phyloP scores from a whole-genome alignment of 2,888 invertebrate species.

The Eilema griseolum region DNA sequence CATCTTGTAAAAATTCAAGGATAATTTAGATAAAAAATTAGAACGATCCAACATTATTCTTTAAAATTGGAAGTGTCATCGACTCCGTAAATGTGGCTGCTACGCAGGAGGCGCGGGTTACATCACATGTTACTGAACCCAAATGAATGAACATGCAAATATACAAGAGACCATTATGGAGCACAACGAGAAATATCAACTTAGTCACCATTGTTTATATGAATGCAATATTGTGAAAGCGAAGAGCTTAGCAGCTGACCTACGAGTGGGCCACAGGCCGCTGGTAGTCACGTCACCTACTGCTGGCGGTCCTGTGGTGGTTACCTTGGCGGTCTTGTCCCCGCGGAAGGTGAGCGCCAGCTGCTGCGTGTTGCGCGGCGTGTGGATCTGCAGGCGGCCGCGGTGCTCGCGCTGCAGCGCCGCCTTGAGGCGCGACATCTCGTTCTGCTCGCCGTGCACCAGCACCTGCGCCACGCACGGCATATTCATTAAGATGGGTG shows the following conservation, averaged over 20 bases:
- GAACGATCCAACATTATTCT: slow-evolving; percentile 11
- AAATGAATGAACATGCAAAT: slow-evolving; percentile 30
- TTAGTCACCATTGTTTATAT: slow-evolving; percentile 15
- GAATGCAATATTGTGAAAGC: slow-evolving; percentile 11
- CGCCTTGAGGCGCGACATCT: slow-evolving; percentile 98
- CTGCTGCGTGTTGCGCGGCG: slow-evolving; percentile 97
- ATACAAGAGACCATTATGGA: slow-evolving; percentile 40
- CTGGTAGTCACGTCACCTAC: no score
- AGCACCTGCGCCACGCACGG: slow-evolving; percentile 87
- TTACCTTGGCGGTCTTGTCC: slow-evolving; percentile 98
- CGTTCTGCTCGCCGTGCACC: slow-evolving; percentile 99
- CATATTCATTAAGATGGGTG: no score
- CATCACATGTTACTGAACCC: slow-evolving; percentile 27
- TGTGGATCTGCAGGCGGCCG: slow-evolving; percentile 96
- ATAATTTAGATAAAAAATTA: neutral
- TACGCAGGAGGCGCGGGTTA: no score
- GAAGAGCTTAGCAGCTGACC: neutral
- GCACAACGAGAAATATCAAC: slow-evolving; percentile 21
- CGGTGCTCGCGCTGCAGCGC: slow-evolving; percentile 98
- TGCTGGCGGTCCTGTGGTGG: no score
- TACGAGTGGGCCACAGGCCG: neutral
- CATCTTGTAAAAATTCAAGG: neutral
- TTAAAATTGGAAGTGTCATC: slow-evolving; percentile 26
- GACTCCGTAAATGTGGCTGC: no score
- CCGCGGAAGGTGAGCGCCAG: slow-evolving; percentile 98